Evolutionary conservation across 2,888 invertebrate genomes (phyloP), one percentile per base, ranked within the genome.

Genomic region (Aleiodes testaceus): DNA sequence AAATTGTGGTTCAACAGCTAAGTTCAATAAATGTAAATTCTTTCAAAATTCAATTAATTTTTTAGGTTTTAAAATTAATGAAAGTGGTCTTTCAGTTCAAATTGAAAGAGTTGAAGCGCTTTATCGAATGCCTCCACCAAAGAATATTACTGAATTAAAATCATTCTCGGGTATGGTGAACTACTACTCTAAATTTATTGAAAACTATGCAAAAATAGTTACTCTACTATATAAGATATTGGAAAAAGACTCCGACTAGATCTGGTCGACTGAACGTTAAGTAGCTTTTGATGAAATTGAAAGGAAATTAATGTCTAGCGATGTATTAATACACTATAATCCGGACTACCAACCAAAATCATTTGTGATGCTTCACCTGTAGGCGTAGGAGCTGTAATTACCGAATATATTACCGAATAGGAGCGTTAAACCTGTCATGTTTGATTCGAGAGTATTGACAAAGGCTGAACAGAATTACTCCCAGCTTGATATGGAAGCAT

Each of bases 21-120:
- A 22, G 14, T 55, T 59, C 18, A 26, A 70, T 1, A 73, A 73
- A 26, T 70, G 70, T 18, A 14, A 47, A 1, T 70, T 69, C 45
- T 14, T 61, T 5, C 1, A 20, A 9, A 16, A 69, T 1, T 42
- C 61, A 9, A 59, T 70, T 1, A 18, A 45, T 5, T 68, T 74
- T 22, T 26, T 72, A 1, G 71, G 70, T 1, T 70, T 53, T 6
- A 61, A 52, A 11, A 42, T 70, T 2, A 80, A 82, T 18, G 70
- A 74, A 47, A 81, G 81, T 76, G 42, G 74, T 72, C 9, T 70
- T 80, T n/a, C 53, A n/a, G 53, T 26, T 11, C 26, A 20, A 26
- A 16, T n/a, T n/a, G 53, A 53, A 5, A 75, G 72, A 42, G 61
- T 73, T 0, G 20, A 71, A 45, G 70, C 66, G 0, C 66, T 70